phyloP scores from a whole-genome alignment of 2,888 invertebrate genomes.

The Watsonalla binaria region DNA sequence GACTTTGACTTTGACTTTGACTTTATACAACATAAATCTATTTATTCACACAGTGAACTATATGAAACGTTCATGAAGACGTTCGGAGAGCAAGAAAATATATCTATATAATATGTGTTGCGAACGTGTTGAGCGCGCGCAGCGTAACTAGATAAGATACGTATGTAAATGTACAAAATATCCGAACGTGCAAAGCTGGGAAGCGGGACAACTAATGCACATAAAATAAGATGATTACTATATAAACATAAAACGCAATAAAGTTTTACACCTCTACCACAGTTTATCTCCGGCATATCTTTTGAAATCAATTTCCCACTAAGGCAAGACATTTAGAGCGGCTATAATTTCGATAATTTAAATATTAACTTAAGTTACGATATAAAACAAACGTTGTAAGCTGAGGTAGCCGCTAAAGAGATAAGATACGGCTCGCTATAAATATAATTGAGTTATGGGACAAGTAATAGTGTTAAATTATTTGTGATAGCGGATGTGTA shows the following conservation, averaged over 20 bases:
- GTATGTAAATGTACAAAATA: too few relatives aligned
- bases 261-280: not conserved
- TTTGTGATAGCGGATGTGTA: conserved; percentile 36
- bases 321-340: conserved; percentile 11
- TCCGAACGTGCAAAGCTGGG: too few relatives aligned
- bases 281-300: not conserved
- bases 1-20: too few relatives aligned
- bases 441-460: conserved; percentile 48
- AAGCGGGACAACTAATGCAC: too few relatives aligned
- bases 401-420: conserved; percentile 32
- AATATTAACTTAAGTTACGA: conserved; percentile 25
- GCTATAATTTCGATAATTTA: conserved; percentile 25
- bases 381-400: conserved; percentile 36
- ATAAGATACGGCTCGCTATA: conserved; percentile 55
- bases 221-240: not conserved
- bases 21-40: too few relatives aligned
- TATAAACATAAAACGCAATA: not conserved
- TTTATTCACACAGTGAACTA: too few relatives aligned
- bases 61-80: too few relatives aligned
- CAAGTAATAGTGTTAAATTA: conserved; percentile 34
- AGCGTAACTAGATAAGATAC: too few relatives aligned
- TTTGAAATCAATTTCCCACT: conserved; percentile 1
- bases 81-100: too few relatives aligned
- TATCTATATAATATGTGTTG: too few relatives aligned
- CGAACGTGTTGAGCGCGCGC: too few relatives aligned